Base-by-base conservation (phyloP, 2,888 invertebrate genomes). In the Drosophila ochracea region DNA sequence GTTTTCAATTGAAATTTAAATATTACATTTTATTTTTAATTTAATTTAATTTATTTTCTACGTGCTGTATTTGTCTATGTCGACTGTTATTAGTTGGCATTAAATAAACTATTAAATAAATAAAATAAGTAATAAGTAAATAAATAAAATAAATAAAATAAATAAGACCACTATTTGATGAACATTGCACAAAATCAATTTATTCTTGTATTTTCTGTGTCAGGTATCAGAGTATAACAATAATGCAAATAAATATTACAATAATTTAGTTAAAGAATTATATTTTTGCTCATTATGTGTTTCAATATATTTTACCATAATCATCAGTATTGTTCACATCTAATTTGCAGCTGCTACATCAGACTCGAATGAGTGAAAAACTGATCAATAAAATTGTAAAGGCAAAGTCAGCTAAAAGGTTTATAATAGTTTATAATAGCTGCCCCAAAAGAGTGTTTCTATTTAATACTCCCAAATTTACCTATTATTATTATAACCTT, bases 381-480 rank as follows among this genome's bases (percentile, higher is more conserved):
- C 7, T 13, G 13, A 13, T 43, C 0, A 21, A 21, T 21, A 3
- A 21, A 6, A 43, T 13, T n/a, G n/a, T n/a, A n/a, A n/a, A 19
- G 0, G 39, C 3, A 9, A 19, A 19, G 39, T 0, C 19, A 39
- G 39, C 19, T 39, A 1, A 10, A 11, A 33, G 1, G 0, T 5
- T 35, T 13, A 7, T 7, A 3, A 37, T 37, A 19, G 13, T 0
- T 10, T 33, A 33, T 0, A 41, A 11, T 3, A 3, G 19, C 47
- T 47, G 47, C 7, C 4, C 13, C 21, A 21, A 47, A 21, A 21
- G 1, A 21, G 7, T 7, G 13, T 4, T 7, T 47, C 21, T 7
- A 13, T 4, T 4, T 1, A 21, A 47, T 7, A 13, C 21, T 4
- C 4, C 7, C 1, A 47, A 13, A 0, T 2, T 47, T 13, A 1